Percentiles rank a stretch among this genome's conserved stretches.
phyloP scores from a whole-genome alignment of 2,113 vertebrate genomes.

The Aspiorhynchus laticeps region DNA sequence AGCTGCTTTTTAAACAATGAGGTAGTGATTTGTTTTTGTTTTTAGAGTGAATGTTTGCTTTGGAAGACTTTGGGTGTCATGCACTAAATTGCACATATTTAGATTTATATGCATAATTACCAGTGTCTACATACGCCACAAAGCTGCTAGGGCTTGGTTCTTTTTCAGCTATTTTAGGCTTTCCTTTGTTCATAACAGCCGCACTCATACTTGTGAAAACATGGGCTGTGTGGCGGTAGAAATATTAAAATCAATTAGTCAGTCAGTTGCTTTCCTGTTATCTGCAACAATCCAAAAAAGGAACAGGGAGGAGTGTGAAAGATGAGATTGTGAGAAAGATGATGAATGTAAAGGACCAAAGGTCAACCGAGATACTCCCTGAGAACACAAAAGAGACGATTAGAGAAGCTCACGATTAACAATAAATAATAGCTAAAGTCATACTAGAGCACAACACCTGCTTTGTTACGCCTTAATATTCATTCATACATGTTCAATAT shows the following conservation, averaged over 20 bases:
- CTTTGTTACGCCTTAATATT: background rate
- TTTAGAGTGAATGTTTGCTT: background rate
- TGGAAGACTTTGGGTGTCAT: background rate
- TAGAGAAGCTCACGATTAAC: background rate
- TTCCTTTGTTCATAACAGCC: background rate
- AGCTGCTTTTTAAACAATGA: constrained; percentile 4
- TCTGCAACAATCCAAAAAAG: background rate
- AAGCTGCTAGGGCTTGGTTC: background rate
- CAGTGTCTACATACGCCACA: background rate
- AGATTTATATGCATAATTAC: background rate
- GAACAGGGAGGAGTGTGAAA: background rate
- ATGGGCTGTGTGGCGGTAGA: background rate
- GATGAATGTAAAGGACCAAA: constrained; percentile 10
- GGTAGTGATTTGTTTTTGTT: background rate
- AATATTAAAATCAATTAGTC: background rate
- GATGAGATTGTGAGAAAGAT: background rate
- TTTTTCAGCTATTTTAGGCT: background rate
- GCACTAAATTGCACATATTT: background rate
- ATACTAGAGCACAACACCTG: background rate
- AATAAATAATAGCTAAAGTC: background rate
- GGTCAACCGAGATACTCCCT: background rate
- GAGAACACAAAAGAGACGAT: background rate
- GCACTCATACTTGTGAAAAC: background rate
- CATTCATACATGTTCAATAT: background rate
- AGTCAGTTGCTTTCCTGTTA: background rate